phyloP scores from a whole-genome alignment of 2,113 vertebrate species.

The Muntiacus reevesi region DNA sequence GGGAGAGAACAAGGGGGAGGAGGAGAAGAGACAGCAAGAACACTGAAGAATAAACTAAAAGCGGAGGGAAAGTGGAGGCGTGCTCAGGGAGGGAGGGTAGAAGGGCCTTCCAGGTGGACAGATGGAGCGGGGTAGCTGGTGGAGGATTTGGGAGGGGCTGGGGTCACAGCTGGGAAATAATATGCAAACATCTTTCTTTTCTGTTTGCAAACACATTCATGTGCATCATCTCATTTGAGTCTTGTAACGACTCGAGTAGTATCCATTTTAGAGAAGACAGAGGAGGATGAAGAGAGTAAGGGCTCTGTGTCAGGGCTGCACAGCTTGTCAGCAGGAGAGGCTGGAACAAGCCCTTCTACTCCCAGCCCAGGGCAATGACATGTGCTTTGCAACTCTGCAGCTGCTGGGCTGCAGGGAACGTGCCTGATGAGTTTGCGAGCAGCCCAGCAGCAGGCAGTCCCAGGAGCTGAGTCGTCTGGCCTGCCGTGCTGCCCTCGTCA shows the following conservation, averaged over 20 bases:
- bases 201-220: neutral
- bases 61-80: neutral
- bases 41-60: neutral
- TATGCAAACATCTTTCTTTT: neutral
- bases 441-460: neutral
- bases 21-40: no score
- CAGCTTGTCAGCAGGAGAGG: neutral
- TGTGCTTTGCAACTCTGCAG: rapidly evolving
- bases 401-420: rapidly evolving
- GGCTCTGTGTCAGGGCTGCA: neutral
- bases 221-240: neutral
- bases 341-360: neutral
- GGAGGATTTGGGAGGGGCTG: neutral
- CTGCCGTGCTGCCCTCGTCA: neutral
- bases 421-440: neutral
- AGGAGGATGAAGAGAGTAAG: neutral
- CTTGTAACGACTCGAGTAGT: neutral
- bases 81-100: neutral
- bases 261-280: neutral
- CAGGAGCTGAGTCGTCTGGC: neutral
- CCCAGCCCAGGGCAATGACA: neutral
- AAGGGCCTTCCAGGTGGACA: neutral
- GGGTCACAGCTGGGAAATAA: neutral
- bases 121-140: no score
- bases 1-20: neutral